phyloP scores from a whole-genome alignment of 2,113 vertebrate species.

The Daphoenositta chrysoptera region DNA sequence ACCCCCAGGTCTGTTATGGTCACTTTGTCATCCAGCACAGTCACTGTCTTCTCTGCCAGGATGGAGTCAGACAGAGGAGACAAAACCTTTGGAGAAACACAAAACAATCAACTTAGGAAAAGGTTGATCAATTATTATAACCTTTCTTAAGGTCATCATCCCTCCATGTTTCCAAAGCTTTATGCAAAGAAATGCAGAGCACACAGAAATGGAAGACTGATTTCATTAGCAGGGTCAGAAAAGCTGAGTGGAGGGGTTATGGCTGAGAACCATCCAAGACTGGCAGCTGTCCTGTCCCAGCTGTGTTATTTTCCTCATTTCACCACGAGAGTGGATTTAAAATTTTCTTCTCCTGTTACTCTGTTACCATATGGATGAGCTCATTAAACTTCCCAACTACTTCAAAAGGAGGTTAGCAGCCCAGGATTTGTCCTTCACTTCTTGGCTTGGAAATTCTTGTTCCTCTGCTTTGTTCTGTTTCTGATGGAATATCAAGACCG shows the following conservation, averaged over 20 bases:
- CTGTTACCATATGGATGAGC: neutral
- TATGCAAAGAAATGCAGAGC: neutral
- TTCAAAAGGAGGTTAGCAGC: neutral
- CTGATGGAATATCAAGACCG: neutral
- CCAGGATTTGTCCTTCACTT: neutral
- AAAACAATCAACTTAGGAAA: neutral
- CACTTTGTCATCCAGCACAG: slow-evolving; percentile 92
- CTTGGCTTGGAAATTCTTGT: neutral
- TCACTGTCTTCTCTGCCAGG: slow-evolving; percentile 93
- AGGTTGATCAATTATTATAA: neutral
- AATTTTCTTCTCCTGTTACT: neutral
- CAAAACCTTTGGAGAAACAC: slow-evolving; percentile 77
- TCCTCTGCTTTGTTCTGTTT: neutral
- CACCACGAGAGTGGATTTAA: neutral
- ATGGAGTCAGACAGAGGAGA: slow-evolving; percentile 95
- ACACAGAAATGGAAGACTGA: neutral
- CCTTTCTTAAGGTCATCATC: neutral
- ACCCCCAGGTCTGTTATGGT: slow-evolving; percentile 89
- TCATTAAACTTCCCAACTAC: neutral
- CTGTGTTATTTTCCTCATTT: neutral
- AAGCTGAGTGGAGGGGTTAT: neutral
- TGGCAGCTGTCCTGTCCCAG: neutral
- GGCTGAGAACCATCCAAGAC: neutral
- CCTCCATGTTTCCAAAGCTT: neutral
- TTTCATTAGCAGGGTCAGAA: neutral